phyloP scores from a whole-genome alignment of 2,113 vertebrate species.

The Zosterops hypoxanthus region DNA sequence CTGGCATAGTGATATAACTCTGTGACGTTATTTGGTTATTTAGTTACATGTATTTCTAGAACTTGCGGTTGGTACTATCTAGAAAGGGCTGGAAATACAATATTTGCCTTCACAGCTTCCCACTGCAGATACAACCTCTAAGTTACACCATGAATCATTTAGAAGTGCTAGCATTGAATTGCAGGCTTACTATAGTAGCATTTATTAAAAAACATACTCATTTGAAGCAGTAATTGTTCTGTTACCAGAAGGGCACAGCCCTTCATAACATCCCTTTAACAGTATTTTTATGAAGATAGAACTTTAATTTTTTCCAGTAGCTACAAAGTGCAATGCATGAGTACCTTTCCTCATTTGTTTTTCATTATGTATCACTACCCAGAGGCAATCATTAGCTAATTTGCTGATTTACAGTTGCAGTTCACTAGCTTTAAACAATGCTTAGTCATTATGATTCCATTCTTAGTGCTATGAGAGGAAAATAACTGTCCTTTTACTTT shows the following conservation, averaged over 20 bases:
- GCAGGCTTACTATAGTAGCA: neutral
- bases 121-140: neutral
- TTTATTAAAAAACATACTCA: constrained; percentile 62
- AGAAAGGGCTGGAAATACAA: neutral
- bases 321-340: constrained; percentile 57
- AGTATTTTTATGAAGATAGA: constrained; percentile 59
- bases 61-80: neutral
- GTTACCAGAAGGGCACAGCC: constrained; percentile 27
- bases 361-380: constrained; percentile 64
- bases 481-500: constrained; percentile 28
- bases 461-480: constrained; percentile 3
- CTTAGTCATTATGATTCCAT: constrained; percentile 34
- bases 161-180: neutral
- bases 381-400: constrained; percentile 74
- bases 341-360: constrained; percentile 69
- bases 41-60: neutral
- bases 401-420: constrained; percentile 67
- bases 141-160: constrained; percentile 13
- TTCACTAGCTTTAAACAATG: constrained; percentile 70
- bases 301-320: constrained; percentile 65
- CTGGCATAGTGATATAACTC: neutral
- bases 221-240: constrained; percentile 62
- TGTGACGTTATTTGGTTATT: neutral
- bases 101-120: neutral
- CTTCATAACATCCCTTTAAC: constrained; percentile 52